Base-by-base conservation (phyloP, 1,140 invertebrate genomes). In the Venustaconcha ellipsiformis region DNA sequence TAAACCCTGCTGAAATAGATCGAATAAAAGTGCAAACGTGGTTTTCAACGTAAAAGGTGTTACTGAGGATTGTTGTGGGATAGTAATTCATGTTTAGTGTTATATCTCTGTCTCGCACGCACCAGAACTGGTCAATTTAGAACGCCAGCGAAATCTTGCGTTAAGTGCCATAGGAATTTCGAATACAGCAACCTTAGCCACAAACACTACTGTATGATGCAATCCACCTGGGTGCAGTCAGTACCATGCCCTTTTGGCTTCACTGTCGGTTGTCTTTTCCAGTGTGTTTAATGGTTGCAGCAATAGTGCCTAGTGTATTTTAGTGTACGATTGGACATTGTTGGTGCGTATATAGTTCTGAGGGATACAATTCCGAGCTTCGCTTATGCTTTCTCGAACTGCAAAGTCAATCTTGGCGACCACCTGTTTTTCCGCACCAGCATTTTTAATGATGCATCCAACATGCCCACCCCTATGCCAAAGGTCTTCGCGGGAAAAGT, bases 21-120 rank as follows among this genome's bases (percentile, higher is more conserved):
- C 67, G 17, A 14, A 69, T 30, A 15, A 4, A 69, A 37, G 37
- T 69, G 48, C 67, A 69, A 17, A 56, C 55, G 23, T 69, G 67
- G 2, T 69, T 48, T 26, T 55, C 67, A n/a, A 56, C 67, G 67
- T 30, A 55, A 17, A 57, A 12, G 67, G 67, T 69, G 67, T 69
- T 56, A 8, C 12, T 30, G 26, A 69, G 26, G 14, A 68, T 68
- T 17, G 15, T 68, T 17, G 64, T 23, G 14, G 18, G 14, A 23
- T 18, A 30, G 37, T 30, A 18, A 15, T 26, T 26, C 26, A 48
- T 18, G 67, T 3, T 8, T 15, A 15, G 14, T 13, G 55, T 23
- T 23, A n/a, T 18, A 55, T 55, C 67, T 69, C 1, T 13, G 6
- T 69, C 67, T 15, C 55, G 26, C 18, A 69, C 48, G 26, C 67